A percentile compares a stretch with the other conserved stretches of the same genome.
Evolutionary conservation across 2,888 invertebrate genomes (phyloP).

Genomic region (Mesopsocus fuscifrons): DNA sequence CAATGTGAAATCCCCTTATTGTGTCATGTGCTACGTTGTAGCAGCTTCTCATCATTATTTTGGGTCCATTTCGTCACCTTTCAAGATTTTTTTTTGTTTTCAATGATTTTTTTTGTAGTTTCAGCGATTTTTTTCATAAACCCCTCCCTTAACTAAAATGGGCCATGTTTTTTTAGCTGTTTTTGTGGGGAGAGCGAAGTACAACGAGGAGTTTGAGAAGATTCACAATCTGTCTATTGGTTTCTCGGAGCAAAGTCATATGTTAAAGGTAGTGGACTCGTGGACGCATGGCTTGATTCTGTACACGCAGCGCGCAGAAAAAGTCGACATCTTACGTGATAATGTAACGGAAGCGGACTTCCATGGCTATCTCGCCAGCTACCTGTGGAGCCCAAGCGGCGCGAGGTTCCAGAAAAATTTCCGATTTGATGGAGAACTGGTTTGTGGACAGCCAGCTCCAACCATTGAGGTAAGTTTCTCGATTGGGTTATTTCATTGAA

Average conservation of each 20-base stretch:
- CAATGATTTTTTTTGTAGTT: no score
- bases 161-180: slow-evolving; percentile 21
- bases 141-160: no score
- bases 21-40: no score
- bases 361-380: slow-evolving; percentile 41
- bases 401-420: slow-evolving; percentile 50
- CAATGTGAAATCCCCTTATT: no score
- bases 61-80: no score
- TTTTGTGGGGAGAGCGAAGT: slow-evolving; percentile 46
- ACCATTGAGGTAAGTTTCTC: slow-evolving; percentile 29
- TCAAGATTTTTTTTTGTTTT: no score
- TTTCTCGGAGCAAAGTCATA: slow-evolving; percentile 32
- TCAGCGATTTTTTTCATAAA: no score
- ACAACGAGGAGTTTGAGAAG: slow-evolving; percentile 36
- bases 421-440: slow-evolving; percentile 35
- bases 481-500: no score
- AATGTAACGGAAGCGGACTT: slow-evolving; percentile 34
- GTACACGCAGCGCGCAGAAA: background rate
- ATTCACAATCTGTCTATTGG: slow-evolving; percentile 33
- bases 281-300: slow-evolving; percentile 44
- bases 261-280: slow-evolving; percentile 32
- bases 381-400: slow-evolving; percentile 45
- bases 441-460: slow-evolving; percentile 39
- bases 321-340: background rate
- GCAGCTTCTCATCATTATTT: no score